Base-by-base conservation (phyloP, 2,888 invertebrate species). In the Sialis fuliginosa region DNA sequence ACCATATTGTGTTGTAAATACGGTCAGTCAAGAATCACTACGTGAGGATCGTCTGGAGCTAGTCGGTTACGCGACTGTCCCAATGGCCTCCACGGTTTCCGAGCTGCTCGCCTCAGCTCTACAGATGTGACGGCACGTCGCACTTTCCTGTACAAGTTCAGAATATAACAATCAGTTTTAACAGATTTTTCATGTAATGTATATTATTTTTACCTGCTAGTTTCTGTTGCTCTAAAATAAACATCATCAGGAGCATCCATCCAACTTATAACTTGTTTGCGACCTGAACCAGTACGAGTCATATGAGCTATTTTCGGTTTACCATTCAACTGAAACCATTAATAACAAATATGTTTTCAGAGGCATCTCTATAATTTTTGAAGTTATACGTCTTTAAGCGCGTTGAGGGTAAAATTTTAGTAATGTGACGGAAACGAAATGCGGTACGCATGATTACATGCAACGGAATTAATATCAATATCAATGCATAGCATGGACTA, bases 211-310 rank as follows among this genome's bases (percentile, higher is more conserved):
- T 70, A 92, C 93, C 87, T 93, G 68, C 87, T 87, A 56, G 78
- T 75, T 57, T 88, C 87, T 42, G 88, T 90, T 57, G 91, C 91
- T 64, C 87, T 79, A 70, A 92, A 95, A 70, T 90, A 95, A 54
- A 95, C 85, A 71, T 96, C 95, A 64, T 96, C 95, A 22, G 93
- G 93, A 48, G 93, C 93, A 67, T 96, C 95, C 83, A 92, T 91
- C 92, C 92, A 93, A 61, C 91, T 92, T 63, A 93, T 90, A 58
- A 92, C 89, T 69, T 90, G 91, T 61, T 92, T 90, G 44, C 89
- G 77, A 33, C 77, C 77, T 49, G 77, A 75, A 34, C 79, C 78
- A 22, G 83, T 79, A 51, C 86, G 76, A 49, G 84, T 80, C 66
- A 85, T 80, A 58, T 81, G 77, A 55, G 85, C 77, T 58, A 81